These are phyloP conservation scores for Mormyrops attenuatus DNA, from an alignment of 2,797 vertebrate species.

Conservation along the genomic window DNA sequence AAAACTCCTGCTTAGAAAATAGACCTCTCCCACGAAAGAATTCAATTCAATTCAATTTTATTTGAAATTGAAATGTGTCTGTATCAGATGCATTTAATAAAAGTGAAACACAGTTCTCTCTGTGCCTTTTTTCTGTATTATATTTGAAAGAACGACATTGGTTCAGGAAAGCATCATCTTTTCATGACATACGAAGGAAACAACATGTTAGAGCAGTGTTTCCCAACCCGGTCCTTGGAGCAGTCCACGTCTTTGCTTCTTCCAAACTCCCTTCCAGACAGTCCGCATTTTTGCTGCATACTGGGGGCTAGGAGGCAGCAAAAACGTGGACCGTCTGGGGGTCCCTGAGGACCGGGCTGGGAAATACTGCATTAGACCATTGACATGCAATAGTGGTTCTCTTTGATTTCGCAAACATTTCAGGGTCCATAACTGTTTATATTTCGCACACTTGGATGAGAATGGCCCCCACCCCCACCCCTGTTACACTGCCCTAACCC, in stretches of 20 bases:
- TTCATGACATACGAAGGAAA: not conserved
- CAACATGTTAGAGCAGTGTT: not conserved
- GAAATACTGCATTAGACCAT: not conserved
- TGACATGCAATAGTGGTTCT: not conserved
- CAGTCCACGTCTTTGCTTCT: not conserved
- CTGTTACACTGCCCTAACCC: not conserved
- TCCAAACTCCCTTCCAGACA: not conserved
- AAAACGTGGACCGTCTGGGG: not conserved
- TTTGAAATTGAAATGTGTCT: not conserved
- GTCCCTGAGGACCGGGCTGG: not conserved
- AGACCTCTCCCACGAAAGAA: not conserved
- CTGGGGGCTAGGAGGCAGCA: not conserved
- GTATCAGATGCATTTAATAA: not conserved
- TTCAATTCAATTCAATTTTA: not conserved
- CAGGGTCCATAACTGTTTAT: conserved; percentile 4
- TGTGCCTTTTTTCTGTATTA: not conserved
- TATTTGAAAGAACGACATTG: not conserved
- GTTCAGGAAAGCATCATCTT: not conserved
- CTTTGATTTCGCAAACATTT: conserved; percentile 9
- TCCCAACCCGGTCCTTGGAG: not conserved
- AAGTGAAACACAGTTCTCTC: not conserved
- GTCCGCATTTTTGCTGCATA: not conserved
- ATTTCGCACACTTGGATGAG: not conserved
- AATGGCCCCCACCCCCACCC: not conserved
- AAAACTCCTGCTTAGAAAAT: not conserved